Evolutionary conservation across 2,888 invertebrate genomes (phyloP).

Genomic region (Neocrepidodera transversa): DNA sequence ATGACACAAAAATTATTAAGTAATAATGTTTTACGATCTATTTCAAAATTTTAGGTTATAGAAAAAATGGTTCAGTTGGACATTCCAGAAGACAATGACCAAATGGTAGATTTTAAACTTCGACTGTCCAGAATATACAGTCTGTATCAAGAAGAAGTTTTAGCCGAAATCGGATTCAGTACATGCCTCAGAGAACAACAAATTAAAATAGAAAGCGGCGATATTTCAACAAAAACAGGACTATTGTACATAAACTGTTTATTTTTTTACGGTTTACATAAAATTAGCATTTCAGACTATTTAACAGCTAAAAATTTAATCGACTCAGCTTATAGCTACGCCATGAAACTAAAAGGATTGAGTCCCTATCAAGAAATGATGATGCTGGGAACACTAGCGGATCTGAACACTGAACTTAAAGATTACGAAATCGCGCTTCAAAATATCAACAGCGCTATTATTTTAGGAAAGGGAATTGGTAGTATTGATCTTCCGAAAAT

Average conservation of each 20-base stretch:
- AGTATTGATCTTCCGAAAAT: conserved; percentile 60
- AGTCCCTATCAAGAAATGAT: conserved; percentile 61
- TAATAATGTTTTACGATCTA: too few relatives aligned
- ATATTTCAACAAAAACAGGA: conserved; percentile 57
- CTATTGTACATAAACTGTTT: conserved; percentile 59
- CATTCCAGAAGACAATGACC: conserved; percentile 54
- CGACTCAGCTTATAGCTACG: conserved; percentile 57
- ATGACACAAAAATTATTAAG: too few relatives aligned
- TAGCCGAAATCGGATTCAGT: conserved; percentile 61
- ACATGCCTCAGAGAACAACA: conserved; percentile 58
- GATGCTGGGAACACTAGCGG: conserved; percentile 59
- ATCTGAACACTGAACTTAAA: conserved; percentile 55
- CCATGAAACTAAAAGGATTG: conserved; percentile 57
- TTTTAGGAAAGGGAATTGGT: conserved; percentile 59
- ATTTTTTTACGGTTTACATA: conserved; percentile 62
- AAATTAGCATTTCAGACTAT: conserved; percentile 52
- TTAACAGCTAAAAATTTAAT: conserved; percentile 56
- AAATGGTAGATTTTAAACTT: conserved; percentile 59
- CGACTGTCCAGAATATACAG: conserved; percentile 60
- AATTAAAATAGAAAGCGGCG: conserved; percentile 55
- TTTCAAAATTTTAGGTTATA: conserved; percentile 47
- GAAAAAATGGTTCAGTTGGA: conserved; percentile 56
- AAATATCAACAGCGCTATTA: conserved; percentile 59
- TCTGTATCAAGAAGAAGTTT: conserved; percentile 50
- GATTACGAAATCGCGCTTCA: conserved; percentile 57